phyloP scores from a whole-genome alignment of 1,140 invertebrate species.

The Pectinophora gossypiella region DNA sequence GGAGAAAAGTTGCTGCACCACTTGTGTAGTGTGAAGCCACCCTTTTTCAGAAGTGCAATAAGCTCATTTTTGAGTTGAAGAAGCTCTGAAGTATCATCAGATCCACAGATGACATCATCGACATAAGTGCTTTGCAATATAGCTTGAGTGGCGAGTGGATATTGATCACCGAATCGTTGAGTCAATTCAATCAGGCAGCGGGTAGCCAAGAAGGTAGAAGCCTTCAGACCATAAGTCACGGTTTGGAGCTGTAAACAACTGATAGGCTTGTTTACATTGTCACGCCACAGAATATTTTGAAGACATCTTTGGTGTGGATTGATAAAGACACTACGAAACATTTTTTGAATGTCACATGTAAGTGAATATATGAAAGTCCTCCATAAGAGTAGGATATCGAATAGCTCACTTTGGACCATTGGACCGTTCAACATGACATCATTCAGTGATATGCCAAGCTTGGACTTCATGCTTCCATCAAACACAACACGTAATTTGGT shows the following conservation, averaged over 20 bases:
- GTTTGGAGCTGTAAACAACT: constrained; percentile 23
- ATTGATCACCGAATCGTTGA: constrained; percentile 3
- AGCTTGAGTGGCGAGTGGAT: constrained; percentile 20
- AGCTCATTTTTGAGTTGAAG: constrained; percentile 12
- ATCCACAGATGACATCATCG: constrained; percentile 14
- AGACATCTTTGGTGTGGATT: constrained; percentile 17
- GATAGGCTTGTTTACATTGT: constrained; percentile 16
- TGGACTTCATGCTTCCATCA: constrained; percentile 31
- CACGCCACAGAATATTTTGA: constrained; percentile 29
- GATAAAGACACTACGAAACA: constrained; percentile 17
- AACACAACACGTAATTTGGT: constrained; percentile 53
- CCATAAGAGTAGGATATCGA: constrained; percentile 19
- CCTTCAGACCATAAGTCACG: too few relatives aligned
- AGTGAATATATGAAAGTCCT: constrained; percentile 10
- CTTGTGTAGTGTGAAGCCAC: constrained; percentile 19
- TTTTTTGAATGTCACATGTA: constrained; percentile 21
- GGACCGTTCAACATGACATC: constrained; percentile 33
- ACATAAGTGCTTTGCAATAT: constrained; percentile 18
- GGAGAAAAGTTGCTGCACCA: constrained; percentile 8
- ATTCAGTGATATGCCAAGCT: constrained; percentile 36
- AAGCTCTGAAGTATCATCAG: constrained; percentile 6
- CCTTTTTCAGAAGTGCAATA: constrained; percentile 9
- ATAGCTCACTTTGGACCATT: constrained; percentile 30
- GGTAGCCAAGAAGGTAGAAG: constrained; percentile 20
- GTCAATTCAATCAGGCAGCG: constrained; percentile 22